These are phyloP conservation scores for Halictus ligatus DNA, from an alignment of 2,888 invertebrate species.

Conservation along the genomic window DNA sequence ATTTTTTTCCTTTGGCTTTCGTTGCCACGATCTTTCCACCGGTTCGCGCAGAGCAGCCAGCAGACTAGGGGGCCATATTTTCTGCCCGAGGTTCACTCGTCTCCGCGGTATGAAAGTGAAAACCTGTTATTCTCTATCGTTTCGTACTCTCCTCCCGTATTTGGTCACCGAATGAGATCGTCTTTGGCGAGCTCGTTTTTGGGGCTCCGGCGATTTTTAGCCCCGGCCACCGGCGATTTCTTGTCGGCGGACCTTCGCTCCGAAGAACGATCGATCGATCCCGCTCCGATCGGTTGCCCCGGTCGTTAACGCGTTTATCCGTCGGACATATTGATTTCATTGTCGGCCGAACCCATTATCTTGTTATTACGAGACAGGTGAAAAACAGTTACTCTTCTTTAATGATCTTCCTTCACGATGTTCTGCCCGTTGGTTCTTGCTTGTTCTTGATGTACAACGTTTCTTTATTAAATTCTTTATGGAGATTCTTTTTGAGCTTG, in stretches of 20 bases:
- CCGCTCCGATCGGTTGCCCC: background rate
- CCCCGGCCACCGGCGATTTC: slow-evolving; percentile 33
- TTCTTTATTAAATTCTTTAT: background rate
- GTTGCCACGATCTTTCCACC: slow-evolving; percentile 51
- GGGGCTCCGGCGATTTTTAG: slow-evolving; percentile 51
- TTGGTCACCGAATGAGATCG: slow-evolving; percentile 63
- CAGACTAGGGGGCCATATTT: slow-evolving; percentile 58
- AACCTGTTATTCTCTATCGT: slow-evolving; percentile 71
- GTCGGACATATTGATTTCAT: slow-evolving; percentile 24
- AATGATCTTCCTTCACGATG: background rate
- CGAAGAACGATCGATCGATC: slow-evolving; percentile 11
- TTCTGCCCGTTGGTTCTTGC: background rate
- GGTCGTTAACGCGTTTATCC: slow-evolving; percentile 35
- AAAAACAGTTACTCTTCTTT: background rate
- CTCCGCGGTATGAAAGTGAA: slow-evolving; percentile 66
- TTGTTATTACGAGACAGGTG: background rate
- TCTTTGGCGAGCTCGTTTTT: slow-evolving; percentile 46
- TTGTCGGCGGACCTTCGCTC: slow-evolving; percentile 24
- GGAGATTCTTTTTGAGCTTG: background rate
- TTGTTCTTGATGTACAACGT: background rate
- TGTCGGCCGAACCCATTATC: background rate
- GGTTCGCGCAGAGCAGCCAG: background rate
- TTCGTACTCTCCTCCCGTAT: slow-evolving; percentile 63
- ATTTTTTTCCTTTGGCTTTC: slow-evolving; percentile 29
- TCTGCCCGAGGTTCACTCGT: slow-evolving; percentile 40